A percentile compares a stretch with the other conserved stretches of the same genome.
Conservation (phyloP, 2,888 invertebrate genomes). For the Oscheius sp. region DNA sequence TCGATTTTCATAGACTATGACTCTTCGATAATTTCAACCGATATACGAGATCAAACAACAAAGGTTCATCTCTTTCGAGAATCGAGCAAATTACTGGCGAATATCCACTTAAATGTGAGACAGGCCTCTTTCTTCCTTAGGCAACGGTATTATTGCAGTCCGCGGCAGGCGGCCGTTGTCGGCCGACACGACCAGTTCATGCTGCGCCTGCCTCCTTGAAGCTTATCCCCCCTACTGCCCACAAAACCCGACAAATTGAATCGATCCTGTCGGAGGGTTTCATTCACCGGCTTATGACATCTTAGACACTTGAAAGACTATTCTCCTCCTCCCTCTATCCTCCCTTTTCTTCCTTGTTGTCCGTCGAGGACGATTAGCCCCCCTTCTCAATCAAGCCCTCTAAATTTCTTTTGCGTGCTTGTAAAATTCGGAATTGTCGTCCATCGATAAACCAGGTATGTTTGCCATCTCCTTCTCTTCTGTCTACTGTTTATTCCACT, state of each 20-base stretch:
- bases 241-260: slow-evolving; percentile 9
- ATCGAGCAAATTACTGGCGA: not conserved
- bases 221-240: slow-evolving; percentile 21
- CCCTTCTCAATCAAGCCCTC: too few species aligned
- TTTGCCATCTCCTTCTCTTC: not conserved
- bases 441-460: too few species aligned
- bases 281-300: not conserved
- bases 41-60: not conserved
- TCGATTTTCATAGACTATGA: not conserved
- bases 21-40: not conserved
- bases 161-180: slow-evolving; percentile 8
- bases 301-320: not conserved
- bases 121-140: slow-evolving; percentile 13
- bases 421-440: too few species aligned
- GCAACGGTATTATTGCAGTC: slow-evolving; percentile 13
- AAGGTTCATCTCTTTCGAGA: not conserved
- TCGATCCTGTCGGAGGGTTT: slow-evolving; percentile 6
- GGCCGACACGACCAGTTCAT: slow-evolving; percentile 22
- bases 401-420: too few species aligned
- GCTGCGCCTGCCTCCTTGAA: slow-evolving; percentile 9
- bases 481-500: not conserved
- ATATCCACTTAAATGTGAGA: not conserved
- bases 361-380: not conserved
- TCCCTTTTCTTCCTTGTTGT: not conserved
- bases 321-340: not conserved